These are phyloP conservation scores for Phthorimaea operculella DNA, from an alignment of 1,140 invertebrate species.

Conservation along the genomic window DNA sequence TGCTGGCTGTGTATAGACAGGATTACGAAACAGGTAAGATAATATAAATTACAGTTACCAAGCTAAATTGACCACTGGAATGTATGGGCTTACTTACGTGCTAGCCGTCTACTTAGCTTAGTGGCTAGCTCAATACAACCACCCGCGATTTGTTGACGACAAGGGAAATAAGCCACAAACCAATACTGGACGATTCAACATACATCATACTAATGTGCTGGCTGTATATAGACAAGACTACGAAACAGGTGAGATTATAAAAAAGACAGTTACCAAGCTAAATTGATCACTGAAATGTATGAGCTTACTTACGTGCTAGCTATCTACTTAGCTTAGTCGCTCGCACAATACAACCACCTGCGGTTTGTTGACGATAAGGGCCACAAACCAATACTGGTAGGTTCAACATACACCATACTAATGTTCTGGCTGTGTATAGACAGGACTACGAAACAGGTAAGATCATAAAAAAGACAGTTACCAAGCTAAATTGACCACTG, in stretches of 20 bases:
- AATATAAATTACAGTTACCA: too few species aligned
- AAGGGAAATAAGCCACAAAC: slow-evolving; percentile 69
- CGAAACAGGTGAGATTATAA: background rate
- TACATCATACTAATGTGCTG: slow-evolving; percentile 4
- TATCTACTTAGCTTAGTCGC: too few species aligned
- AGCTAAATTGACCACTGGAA: background rate
- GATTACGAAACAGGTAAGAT: slow-evolving; percentile 1
- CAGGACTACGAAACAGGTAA: slow-evolving; percentile 3
- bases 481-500: background rate
- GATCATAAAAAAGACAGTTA: too few species aligned
- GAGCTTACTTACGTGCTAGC: background rate
- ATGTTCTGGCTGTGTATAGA: slow-evolving; percentile 69
- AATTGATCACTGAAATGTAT: background rate
- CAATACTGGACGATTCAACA: slow-evolving; percentile 84
- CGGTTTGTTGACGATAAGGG: slow-evolving; percentile 69
- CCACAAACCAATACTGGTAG: slow-evolving; percentile 78
- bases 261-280: too few species aligned
- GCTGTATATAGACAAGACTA: slow-evolving; percentile 68
- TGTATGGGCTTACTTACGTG: background rate
- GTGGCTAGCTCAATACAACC: slow-evolving; percentile 69
- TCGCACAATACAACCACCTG: slow-evolving; percentile 70
- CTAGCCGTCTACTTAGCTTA: too few species aligned
- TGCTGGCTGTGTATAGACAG: slow-evolving; percentile 68
- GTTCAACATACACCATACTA: slow-evolving; percentile 70
- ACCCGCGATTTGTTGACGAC: slow-evolving; percentile 72